These are phyloP conservation scores for Sclerodermus sp. DNA, from an alignment of 2,888 invertebrate species.

Conservation along the genomic window DNA sequence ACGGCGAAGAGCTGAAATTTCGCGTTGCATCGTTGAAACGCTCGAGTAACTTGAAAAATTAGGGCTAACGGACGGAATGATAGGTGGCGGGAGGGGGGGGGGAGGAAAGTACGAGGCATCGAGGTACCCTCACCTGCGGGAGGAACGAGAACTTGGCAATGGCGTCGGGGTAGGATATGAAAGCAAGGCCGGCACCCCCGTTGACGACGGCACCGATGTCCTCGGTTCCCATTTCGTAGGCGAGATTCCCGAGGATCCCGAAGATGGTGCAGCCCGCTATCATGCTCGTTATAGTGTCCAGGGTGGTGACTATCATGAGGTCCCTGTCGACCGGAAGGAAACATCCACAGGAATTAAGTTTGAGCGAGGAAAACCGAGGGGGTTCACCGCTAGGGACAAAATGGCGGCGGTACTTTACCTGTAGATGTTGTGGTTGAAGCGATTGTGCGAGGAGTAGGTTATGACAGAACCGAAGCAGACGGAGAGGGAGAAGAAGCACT, in stretches of 20 bases:
- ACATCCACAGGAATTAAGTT: neutral
- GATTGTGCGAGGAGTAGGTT: constrained; percentile 65
- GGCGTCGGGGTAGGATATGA: constrained; percentile 84
- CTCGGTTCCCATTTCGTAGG: constrained; percentile 65
- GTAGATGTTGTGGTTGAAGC: constrained; percentile 63
- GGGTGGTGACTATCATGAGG: constrained; percentile 75
- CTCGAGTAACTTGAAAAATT: too few relatives aligned
- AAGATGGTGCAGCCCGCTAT: constrained; percentile 83
- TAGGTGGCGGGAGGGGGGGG: too few relatives aligned
- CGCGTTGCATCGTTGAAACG: too few relatives aligned
- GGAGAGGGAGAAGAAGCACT: constrained; percentile 65
- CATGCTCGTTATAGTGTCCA: constrained; percentile 82
- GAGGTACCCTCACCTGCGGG: constrained; percentile 63
- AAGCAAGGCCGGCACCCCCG: constrained; percentile 78
- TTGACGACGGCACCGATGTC: constrained; percentile 70
- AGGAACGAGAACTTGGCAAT: constrained; percentile 73
- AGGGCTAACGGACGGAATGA: too few relatives aligned
- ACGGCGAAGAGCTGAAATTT: constrained; percentile 63
- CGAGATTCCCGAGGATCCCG: constrained; percentile 80
- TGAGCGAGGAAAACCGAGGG: neutral
- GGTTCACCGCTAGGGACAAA: too few relatives aligned
- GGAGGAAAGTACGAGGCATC: too few relatives aligned
- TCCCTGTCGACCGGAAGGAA: constrained; percentile 60
- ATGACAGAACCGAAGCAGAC: constrained; percentile 65
- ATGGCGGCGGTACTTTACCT: constrained; percentile 47